phyloP scores from a whole-genome alignment of 2,888 invertebrate genomes.

The Apeira syringaria region DNA sequence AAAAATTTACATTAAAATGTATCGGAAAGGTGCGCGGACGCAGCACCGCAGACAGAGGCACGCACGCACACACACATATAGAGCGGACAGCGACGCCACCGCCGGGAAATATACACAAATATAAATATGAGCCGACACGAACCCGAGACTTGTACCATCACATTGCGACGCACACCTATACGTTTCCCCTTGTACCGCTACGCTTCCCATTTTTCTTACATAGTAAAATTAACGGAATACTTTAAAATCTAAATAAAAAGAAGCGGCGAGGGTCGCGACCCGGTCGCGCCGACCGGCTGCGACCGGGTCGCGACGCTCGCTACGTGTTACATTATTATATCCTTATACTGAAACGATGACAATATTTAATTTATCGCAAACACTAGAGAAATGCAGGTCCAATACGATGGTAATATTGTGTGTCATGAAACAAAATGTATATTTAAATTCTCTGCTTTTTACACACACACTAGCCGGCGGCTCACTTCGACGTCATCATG shows the following conservation, averaged over 20 bases:
- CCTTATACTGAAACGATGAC: slow-evolving; percentile 80
- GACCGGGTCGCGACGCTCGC: slow-evolving; percentile 37
- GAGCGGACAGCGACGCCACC: slow-evolving; percentile 18
- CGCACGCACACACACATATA: slow-evolving; percentile 31
- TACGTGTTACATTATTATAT: slow-evolving; percentile 48
- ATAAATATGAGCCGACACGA: slow-evolving; percentile 65
- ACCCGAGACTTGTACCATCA: slow-evolving; percentile 62
- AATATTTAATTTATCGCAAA: slow-evolving; percentile 83
- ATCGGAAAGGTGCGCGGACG: slow-evolving; percentile 47
- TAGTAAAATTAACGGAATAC: slow-evolving; percentile 82
- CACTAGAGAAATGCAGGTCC: slow-evolving; percentile 85
- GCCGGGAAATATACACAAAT: slow-evolving; percentile 55
- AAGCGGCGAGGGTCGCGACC: slow-evolving; percentile 47
- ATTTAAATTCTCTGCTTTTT: slow-evolving; percentile 85
- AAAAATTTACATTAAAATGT: slow-evolving; percentile 80
- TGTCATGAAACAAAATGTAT: slow-evolving; percentile 85
- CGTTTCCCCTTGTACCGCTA: slow-evolving; percentile 77
- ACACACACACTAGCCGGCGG: slow-evolving; percentile 87
- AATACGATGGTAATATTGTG: slow-evolving; percentile 85
- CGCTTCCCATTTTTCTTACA: slow-evolving; percentile 74
- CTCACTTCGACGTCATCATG: slow-evolving; percentile 99
- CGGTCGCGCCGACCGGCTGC: slow-evolving; percentile 19
- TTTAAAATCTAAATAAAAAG: slow-evolving; percentile 78
- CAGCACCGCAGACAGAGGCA: slow-evolving; percentile 24
- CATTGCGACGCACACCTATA: slow-evolving; percentile 75